Evolutionary conservation across 1,140 invertebrate species (phyloP).

Genomic region (Megalopta genalis): DNA sequence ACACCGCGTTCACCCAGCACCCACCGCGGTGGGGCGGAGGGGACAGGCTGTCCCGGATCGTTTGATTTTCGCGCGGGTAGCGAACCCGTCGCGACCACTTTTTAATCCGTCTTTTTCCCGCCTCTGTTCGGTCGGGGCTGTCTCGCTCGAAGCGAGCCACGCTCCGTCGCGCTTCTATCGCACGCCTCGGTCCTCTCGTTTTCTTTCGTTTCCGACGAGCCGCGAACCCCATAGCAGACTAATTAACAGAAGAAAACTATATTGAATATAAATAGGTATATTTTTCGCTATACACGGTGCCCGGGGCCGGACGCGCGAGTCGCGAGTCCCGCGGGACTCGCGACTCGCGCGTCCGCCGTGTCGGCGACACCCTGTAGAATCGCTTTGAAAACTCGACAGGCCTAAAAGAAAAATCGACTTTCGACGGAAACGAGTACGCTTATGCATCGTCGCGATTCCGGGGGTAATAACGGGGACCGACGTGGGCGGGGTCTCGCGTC

Average conservation of each 20-base stretch:
- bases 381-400: conserved; percentile 15
- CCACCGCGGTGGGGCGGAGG: too few relatives aligned
- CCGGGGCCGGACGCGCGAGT: background rate
- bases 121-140: too few relatives aligned
- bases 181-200: background rate
- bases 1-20: background rate
- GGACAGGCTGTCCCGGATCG: too few relatives aligned
- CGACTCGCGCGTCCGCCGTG: background rate
- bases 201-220: background rate
- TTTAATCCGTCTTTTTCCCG: too few relatives aligned
- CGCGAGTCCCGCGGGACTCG: too few relatives aligned
- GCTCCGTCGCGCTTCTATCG: too few relatives aligned
- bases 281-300: conserved; percentile 13
- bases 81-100: too few relatives aligned
- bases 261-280: conserved; percentile 26
- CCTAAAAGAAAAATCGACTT: conserved; percentile 10
- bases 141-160: too few relatives aligned
- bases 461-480: too few relatives aligned
- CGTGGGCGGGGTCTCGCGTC: too few relatives aligned
- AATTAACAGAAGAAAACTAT: conserved; percentile 6
- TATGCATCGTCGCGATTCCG: conserved; percentile 3
- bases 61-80: background rate
- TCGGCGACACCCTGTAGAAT: background rate
- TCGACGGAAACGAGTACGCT: conserved; percentile 7
- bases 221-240: background rate